Evolutionary conservation across 2,888 invertebrate species (phyloP), one percentile per base, ranked within the genome.

Genomic region (Leptinotarsa juncta): DNA sequence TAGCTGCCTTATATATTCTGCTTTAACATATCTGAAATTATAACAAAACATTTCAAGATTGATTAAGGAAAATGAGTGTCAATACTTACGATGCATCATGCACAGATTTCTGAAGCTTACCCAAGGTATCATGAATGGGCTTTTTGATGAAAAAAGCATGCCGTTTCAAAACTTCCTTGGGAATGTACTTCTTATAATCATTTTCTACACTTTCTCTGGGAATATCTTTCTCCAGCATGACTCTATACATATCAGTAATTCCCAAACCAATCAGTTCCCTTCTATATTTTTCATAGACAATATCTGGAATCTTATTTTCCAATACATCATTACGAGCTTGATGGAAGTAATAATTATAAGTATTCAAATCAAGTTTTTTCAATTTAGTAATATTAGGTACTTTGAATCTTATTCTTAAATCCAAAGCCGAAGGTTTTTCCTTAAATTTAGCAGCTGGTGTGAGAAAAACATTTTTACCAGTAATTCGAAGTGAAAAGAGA

Each of bases 181-280:
- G 96, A 81, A 96, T 92, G 88, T 94, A 96, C 81, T 94, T 94
- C 84, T 94, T 94, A 83, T 95, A 96, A 81, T 95, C 94, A 79
- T 91, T 92, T 82, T 94, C 92, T 3, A 96, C 92, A 73, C 90
- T 91, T 78, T 93, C 93, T 69, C 91, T 88, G 0, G 91, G 88
- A 76, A 93, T 87, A 71, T 92, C 91, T 81, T 93, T 92, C 85
- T 96, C 96, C n/a, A 94, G 86, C 88, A 94, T 93, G 55, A 94
- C 94, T 80, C 96, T 92, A 76, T 92, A 94, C 95, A 97, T 96
- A 86, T 97, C 96, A 70, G 94, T 92, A 72, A 96, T 95, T 14
- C 95, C 95, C 70, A 97, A 89, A 0, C 97, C 97, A 71, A 96
- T 89, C 2, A 96, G 90, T 87, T 95, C 94, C 75, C 93, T 91